Percentiles rank a stretch among this genome's conserved stretches.
These are phyloP conservation scores for Melanaphis sacchari DNA, from an alignment of 1,140 invertebrate species.

Conservation along the genomic window DNA sequence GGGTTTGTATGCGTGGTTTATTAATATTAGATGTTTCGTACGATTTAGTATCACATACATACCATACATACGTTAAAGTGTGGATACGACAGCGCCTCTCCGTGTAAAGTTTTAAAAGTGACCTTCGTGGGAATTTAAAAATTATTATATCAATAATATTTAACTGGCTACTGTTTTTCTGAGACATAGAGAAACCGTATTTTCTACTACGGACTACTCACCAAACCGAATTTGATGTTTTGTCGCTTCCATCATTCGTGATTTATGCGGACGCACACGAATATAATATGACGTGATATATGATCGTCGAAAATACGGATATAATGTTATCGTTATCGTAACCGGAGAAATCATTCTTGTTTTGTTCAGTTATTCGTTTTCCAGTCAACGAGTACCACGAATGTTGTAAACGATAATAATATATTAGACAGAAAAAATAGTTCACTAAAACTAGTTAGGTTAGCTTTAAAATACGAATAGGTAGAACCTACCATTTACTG, in stretches of 20 bases:
- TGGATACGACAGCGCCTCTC: no score
- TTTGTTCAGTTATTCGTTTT: not conserved
- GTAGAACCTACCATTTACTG: accelerated
- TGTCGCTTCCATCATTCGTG: not conserved
- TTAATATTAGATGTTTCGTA: no score
- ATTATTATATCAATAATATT: not conserved
- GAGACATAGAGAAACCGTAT: not conserved
- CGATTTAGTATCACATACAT: no score
- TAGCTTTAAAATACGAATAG: not conserved
- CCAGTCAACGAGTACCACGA: not conserved
- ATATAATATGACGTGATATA: not conserved
- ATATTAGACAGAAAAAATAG: not conserved
- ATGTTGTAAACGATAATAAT: not conserved
- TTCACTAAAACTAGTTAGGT: not conserved
- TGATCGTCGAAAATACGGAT: not conserved
- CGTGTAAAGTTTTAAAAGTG: not conserved
- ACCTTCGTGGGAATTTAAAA: not conserved
- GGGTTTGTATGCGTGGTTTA: no score
- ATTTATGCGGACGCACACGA: not conserved
- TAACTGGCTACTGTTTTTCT: no score
- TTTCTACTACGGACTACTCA: not conserved
- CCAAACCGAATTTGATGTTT: slow-evolving; percentile 4
- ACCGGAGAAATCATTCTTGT: not conserved
- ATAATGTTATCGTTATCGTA: not conserved
- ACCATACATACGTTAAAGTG: no score